Evolutionary conservation across 2,113 vertebrate genomes (phyloP).

Genomic region (Gnathonemus longibarbis): DNA sequence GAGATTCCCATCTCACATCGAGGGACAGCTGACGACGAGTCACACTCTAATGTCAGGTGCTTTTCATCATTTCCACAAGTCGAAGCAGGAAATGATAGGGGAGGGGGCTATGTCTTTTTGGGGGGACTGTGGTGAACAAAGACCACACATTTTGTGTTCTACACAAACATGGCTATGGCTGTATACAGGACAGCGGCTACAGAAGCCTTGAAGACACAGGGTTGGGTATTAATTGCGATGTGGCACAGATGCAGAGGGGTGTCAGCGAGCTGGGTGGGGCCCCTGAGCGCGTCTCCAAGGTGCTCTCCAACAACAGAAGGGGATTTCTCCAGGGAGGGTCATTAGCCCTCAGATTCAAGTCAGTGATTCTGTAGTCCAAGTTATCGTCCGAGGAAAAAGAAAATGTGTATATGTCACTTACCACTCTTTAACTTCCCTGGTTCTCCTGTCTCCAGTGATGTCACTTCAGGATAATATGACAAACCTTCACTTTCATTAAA

Average conservation of each 20-base stretch:
- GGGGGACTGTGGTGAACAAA: neutral
- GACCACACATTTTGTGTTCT: neutral
- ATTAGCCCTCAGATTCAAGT: conserved; percentile 95
- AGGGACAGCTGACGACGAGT: neutral
- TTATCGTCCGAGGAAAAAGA: conserved; percentile 67
- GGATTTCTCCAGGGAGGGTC: conserved; percentile 86
- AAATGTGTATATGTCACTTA: conserved; percentile 44
- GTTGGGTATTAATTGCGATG: neutral
- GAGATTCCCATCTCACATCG: neutral
- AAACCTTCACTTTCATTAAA: conserved; percentile 29
- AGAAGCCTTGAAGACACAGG: neutral
- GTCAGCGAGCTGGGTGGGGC: neutral
- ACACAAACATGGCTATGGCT: neutral
- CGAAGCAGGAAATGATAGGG: neutral
- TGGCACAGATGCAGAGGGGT: neutral
- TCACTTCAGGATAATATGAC: conserved; percentile 54
- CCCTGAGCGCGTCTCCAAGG: conserved; percentile 52
- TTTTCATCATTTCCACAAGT: neutral
- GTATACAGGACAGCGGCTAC: neutral
- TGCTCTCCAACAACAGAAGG: conserved; percentile 76
- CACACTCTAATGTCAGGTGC: neutral
- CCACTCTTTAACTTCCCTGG: conserved; percentile 58
- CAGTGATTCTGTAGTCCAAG: conserved; percentile 85
- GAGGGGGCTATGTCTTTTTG: neutral
- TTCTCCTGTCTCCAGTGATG: conserved; percentile 62